Percentiles rank a stretch among this genome's conserved stretches.
These are phyloP conservation scores for Trachops cirrhosus DNA, from an alignment of 2,797 vertebrate genomes.

Conservation along the genomic window DNA sequence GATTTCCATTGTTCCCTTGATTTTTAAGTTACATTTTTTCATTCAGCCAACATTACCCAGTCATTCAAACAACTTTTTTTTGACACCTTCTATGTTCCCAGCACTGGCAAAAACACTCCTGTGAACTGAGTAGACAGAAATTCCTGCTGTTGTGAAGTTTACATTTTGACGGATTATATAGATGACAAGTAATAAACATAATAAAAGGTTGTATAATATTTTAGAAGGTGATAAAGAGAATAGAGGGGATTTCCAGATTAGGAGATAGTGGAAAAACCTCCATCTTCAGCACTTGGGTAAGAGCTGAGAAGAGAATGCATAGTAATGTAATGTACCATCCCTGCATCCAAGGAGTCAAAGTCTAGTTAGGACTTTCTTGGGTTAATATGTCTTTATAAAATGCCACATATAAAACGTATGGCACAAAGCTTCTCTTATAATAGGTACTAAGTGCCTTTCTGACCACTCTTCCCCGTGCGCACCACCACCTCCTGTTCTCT, in stretches of 20 bases:
- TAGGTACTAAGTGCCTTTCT: background rate
- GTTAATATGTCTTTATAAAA: background rate
- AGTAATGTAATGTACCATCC: background rate
- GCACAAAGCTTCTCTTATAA: background rate
- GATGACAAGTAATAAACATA: background rate
- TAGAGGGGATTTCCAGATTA: background rate
- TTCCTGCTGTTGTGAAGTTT: background rate
- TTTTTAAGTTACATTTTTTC: background rate
- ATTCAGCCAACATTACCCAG: background rate
- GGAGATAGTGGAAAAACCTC: background rate
- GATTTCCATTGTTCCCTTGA: background rate
- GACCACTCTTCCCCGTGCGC: background rate
- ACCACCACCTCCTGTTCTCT: background rate
- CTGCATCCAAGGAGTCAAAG: background rate
- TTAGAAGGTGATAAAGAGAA: background rate
- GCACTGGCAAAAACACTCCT: background rate
- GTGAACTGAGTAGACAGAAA: background rate
- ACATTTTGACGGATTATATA: background rate
- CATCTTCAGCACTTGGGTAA: background rate
- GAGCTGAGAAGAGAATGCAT: background rate
- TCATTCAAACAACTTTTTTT: slow-evolving; percentile 5
- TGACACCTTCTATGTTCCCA: background rate
- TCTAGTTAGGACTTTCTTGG: background rate
- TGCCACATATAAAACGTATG: background rate
- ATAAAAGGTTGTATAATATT: background rate